Evolutionary conservation across 2,113 vertebrate genomes (phyloP), one percentile per base, ranked within the genome.

Genomic region (Siniperca knerii): DNA sequence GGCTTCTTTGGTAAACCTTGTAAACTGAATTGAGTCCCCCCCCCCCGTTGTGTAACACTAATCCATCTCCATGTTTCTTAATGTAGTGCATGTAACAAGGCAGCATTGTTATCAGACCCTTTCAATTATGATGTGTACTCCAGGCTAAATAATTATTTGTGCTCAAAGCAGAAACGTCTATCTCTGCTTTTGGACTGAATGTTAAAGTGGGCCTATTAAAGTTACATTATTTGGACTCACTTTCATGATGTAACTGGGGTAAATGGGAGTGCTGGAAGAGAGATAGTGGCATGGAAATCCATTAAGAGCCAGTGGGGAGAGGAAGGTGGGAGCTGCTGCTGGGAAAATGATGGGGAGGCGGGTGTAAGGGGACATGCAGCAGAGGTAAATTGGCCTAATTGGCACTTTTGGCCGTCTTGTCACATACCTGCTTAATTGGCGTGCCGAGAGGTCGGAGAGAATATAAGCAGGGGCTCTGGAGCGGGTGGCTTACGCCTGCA

Each of bases 351-450:
- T 64, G 70, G 81, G 71, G 65, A 64, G 84, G 42, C 62, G 74
- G 75, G 48, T 73, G 35, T 46, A 64, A 70, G 70, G 83, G 87
- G 87, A 71, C 79, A 60, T 46, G 77, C 2, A 66, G 81, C 82
- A 70, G 83, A 89, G 87, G 77, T 89, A 89, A 87, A 92, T 91
- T 92, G 87, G 86, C 82, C 84, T 95, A 95, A 96, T 95, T 95
- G 94, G 89, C 87, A 87, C 93, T 95, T 94, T 94, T 92, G 91
- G 76, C 86, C 86, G 69, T 85, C 91, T 93, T 94, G 92, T 95
- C 93, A 92, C 92, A 94, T 88, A 75, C 87, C 89, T 87, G 87
- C 83, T 89, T 95, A 95, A 95, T 95, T 95, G 94, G 91, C 86
- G 68, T 92, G 86, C 90, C 54, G 77, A 85, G 88, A 86, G 92